Evolutionary conservation across 2,113 vertebrate genomes (phyloP).

Genomic region (Miniopterus natalensis): DNA sequence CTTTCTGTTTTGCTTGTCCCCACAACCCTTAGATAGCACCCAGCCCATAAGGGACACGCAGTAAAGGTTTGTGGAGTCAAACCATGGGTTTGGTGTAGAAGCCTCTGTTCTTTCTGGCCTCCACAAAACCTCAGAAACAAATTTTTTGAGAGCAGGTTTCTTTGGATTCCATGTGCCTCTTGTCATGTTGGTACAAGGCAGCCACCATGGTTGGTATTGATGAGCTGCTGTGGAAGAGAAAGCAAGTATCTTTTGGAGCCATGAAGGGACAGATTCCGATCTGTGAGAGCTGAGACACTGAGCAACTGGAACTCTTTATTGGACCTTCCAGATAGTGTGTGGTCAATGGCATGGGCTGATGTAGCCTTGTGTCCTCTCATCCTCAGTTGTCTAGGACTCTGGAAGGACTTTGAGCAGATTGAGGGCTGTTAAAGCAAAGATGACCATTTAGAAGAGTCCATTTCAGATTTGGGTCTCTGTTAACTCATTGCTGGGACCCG

Average conservation of each 20-base stretch:
- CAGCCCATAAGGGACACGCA: neutral
- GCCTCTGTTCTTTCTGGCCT: neutral
- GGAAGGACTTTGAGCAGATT: neutral
- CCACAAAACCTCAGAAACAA: neutral
- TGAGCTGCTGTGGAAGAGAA: neutral
- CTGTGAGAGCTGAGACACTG: neutral
- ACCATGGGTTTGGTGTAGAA: neutral
- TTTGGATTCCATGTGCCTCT: neutral
- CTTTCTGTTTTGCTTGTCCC: neutral
- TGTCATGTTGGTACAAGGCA: too few species aligned
- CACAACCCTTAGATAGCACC: neutral
- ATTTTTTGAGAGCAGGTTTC: neutral
- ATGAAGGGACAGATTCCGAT: neutral
- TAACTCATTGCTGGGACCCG: neutral
- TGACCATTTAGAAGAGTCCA: neutral
- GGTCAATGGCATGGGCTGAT: neutral
- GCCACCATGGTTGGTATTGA: neutral
- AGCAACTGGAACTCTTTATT: neutral
- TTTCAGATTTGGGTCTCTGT: neutral
- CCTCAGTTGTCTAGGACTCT: neutral
- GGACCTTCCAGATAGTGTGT: neutral
- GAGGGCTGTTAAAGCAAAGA: neutral
- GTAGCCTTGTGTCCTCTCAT: rapidly evolving
- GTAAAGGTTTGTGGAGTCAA: neutral
- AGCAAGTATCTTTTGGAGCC: neutral